Evolutionary conservation across 2,888 invertebrate species (phyloP).

Genomic region (Agriotes lineatus): DNA sequence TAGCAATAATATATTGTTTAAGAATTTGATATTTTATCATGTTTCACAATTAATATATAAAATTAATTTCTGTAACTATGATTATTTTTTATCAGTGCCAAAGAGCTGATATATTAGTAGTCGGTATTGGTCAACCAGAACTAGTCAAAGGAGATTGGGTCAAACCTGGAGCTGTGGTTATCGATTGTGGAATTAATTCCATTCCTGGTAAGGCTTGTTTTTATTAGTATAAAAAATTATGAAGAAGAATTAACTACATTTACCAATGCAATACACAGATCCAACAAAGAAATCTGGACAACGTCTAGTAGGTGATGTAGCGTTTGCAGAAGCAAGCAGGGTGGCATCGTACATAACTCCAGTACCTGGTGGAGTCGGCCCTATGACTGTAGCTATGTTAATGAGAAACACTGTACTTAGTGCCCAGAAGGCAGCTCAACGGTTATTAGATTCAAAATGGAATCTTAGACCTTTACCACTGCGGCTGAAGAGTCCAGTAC

Average conservation of each 20-base stretch:
- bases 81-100: slow-evolving; percentile 60
- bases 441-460: slow-evolving; percentile 76
- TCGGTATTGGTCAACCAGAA: slow-evolving; percentile 91
- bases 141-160: slow-evolving; percentile 96
- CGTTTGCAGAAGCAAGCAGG: slow-evolving; percentile 81
- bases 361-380: slow-evolving; percentile 97
- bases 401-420: slow-evolving; percentile 95
- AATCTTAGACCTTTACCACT: slow-evolving; percentile 77
- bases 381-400: slow-evolving; percentile 99
- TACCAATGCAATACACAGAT: no score
- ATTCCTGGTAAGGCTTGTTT: slow-evolving; percentile 88
- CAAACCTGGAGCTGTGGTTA: slow-evolving; percentile 97
- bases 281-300: slow-evolving; percentile 82
- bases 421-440: slow-evolving; percentile 75
- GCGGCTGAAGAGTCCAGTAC: slow-evolving; percentile 78
- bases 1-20: no score
- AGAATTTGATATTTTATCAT: no score
- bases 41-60: neutral
- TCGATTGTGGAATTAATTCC: slow-evolving; percentile 98
- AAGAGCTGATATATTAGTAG: slow-evolving; percentile 95
- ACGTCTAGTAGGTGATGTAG: slow-evolving; percentile 95
- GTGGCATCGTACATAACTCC: slow-evolving; percentile 94
- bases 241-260: neutral
- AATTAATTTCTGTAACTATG: neutral
- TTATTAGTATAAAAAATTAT: neutral